Conservation (phyloP, 1,140 invertebrate species). For the Dufourea novaeangliae region DNA sequence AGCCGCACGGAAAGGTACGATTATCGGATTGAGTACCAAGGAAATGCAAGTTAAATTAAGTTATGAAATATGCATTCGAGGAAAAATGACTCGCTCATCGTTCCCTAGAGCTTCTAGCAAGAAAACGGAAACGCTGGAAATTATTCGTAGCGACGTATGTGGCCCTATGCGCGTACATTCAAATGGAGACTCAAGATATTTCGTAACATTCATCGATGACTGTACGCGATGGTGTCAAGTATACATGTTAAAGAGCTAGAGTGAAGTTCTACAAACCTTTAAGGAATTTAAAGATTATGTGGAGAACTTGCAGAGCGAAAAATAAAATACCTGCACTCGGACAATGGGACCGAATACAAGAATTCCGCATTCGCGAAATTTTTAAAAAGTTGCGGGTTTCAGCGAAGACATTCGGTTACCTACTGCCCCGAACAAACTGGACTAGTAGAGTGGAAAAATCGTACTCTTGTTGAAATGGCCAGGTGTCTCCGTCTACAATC, state of each 20-base stretch:
- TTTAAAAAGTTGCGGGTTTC: conserved; percentile 51
- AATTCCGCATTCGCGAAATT: conserved; percentile 65
- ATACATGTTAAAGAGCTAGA: conserved; percentile 2
- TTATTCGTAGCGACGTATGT: background rate
- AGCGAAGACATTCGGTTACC: conserved; percentile 36
- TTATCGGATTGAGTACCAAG: background rate
- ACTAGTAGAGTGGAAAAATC: conserved; percentile 14
- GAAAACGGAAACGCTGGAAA: background rate
- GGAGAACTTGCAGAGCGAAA: conserved; percentile 14
- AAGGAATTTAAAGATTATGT: conserved; percentile 9
- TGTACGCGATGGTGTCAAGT: background rate
- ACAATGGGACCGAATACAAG: conserved; percentile 61
- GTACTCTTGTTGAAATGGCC: conserved; percentile 25
- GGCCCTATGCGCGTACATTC: conserved; percentile 8
- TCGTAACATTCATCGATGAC: conserved; percentile 4
- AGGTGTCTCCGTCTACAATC: conserved; percentile 12
- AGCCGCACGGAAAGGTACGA: background rate
- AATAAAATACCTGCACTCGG: conserved; percentile 14
- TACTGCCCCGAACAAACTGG: conserved; percentile 26
- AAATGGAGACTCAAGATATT: conserved; percentile 1
- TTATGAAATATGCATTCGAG: background rate
- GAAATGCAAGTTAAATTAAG: background rate
- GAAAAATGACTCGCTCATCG: background rate
- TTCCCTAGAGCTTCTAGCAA: background rate
- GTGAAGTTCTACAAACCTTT: conserved; percentile 1